A percentile compares a stretch with the other conserved stretches of the same genome.
phyloP scores from a whole-genome alignment of 2,888 invertebrate genomes.

The Pelosia muscerda region DNA sequence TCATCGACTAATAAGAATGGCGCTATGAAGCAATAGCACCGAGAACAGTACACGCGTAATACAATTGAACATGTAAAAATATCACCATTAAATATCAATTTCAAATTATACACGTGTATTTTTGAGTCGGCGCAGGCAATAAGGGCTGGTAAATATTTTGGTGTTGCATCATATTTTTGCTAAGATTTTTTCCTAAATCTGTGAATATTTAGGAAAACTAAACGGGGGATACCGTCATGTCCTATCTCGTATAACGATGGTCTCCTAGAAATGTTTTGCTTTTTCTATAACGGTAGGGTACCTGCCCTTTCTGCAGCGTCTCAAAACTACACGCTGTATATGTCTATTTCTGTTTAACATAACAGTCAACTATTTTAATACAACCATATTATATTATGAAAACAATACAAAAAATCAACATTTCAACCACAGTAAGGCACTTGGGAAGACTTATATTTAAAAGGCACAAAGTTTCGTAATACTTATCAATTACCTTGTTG shows the following conservation, averaged over 20 bases:
- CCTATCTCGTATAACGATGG: too few relatives aligned
- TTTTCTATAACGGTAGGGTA: too few relatives aligned
- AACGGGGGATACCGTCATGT: too few relatives aligned
- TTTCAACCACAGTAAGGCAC: conserved; percentile 38
- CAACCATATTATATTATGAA: background rate
- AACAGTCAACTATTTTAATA: background rate
- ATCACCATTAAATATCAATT: conserved; percentile 7
- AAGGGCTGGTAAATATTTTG: too few relatives aligned
- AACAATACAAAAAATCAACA: conserved; percentile 16
- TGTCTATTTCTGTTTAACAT: background rate
- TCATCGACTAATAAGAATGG: background rate
- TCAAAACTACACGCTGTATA: too few relatives aligned
- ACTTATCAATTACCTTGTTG: conserved; percentile 34
- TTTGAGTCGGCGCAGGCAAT: too few relatives aligned
- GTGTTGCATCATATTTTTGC: too few relatives aligned
- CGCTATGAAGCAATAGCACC: background rate
- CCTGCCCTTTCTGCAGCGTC: too few relatives aligned
- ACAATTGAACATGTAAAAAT: background rate
- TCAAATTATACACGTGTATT: background rate
- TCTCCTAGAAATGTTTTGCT: too few relatives aligned
- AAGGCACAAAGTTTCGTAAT: conserved; percentile 29
- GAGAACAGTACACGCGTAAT: background rate
- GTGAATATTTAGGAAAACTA: too few relatives aligned
- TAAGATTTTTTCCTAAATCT: too few relatives aligned
- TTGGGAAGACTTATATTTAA: conserved; percentile 38